Conservation (phyloP, 2,113 vertebrate genomes). For the Bufo bufo region DNA sequence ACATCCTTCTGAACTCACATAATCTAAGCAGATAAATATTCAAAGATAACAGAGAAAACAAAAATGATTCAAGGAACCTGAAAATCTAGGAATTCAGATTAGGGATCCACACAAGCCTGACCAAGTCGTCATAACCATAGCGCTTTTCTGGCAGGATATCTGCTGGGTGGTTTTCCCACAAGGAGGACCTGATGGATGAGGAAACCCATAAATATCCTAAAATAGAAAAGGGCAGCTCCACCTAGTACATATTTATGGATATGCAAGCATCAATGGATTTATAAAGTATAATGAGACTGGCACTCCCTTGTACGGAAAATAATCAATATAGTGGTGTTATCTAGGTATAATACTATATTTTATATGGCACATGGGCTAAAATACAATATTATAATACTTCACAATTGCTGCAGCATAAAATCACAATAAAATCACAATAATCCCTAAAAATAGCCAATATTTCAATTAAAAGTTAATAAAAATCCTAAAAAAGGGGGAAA, state of each 20-base stretch:
- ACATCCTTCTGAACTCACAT: neutral
- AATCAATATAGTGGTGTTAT: too few species aligned
- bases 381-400: too few species aligned
- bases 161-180: neutral
- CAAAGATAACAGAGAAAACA: neutral
- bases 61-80: neutral
- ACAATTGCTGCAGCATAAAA: too few species aligned
- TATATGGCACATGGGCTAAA: too few species aligned
- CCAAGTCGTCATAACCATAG: neutral
- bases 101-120: neutral
- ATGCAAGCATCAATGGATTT: neutral
- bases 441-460: too few species aligned
- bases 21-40: conserved; percentile 27
- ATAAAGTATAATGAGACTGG: too few species aligned
- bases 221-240: neutral
- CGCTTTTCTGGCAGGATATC: neutral
- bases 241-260: neutral
- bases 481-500: too few species aligned
- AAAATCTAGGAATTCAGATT: neutral
- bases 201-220: neutral
- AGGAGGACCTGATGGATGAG: neutral
- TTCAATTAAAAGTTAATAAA: too few species aligned
- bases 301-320: too few species aligned
- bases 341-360: too few species aligned
- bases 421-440: too few species aligned